Evolutionary conservation across 2,888 invertebrate species (phyloP), one percentile per base, ranked within the genome.

Genomic region (Pyrgus malvae): DNA sequence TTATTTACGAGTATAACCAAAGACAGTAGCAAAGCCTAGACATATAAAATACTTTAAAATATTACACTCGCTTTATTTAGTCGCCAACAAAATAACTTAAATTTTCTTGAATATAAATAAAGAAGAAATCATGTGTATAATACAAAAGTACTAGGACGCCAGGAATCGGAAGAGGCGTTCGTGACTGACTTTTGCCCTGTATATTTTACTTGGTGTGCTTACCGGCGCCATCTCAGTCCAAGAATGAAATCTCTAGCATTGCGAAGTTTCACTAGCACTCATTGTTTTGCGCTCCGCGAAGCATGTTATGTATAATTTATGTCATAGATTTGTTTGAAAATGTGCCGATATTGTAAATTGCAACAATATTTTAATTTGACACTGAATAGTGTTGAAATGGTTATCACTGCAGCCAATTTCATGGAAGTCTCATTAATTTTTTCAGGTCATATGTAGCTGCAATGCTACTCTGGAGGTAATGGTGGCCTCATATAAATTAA

Each of bases 101-200:
- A 33, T 33, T 45, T 35, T 38, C 16, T 48, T 8, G 21, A 17
- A 48, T 44, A 44, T 51, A 44, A 51, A 44, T 44, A 51, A 44
- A 19, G 8, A 27, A 44, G 51, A 33, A 51, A 37, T 27, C 44
- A 48, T 49, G 9, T 40, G 27, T 45, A 51, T 21, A 58, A 57
- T 21, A 66, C 58, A 63, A 61, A 66, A 62, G 64, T 73, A 73
- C 68, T 55, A 70, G 66, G 69, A 57, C 63, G 64, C 64, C 68
- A 74, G 62, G 64, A 73, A 68, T 73, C 65, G 73, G 69, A 77
- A 71, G 71, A 75, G 66, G 65, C 63, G 65, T 65, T 84, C 86
- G 86, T 87, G 86, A 84, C 86, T 87, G 85, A 86, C 86, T 83
- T 82, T 83, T 85, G 85, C 76, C 84, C 84, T 85, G 84, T 82